These are phyloP conservation scores for Kradibia gibbosae DNA, from an alignment of 1,140 invertebrate species.

Conservation along the genomic window DNA sequence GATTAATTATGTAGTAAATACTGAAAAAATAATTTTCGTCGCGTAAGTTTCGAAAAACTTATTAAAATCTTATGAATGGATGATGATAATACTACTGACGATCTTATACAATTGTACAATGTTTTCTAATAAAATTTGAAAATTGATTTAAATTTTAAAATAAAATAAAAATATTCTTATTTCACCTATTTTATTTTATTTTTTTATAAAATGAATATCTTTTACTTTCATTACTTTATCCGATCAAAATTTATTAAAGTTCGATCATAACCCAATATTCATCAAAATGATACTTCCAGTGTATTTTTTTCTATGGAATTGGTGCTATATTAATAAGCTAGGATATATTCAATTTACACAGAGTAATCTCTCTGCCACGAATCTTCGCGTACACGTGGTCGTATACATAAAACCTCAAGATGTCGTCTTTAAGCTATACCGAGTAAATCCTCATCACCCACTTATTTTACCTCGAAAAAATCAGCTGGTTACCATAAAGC, in stretches of 20 bases:
- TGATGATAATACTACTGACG: no score
- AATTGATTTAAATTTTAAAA: no score
- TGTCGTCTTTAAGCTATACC: constrained; percentile 40
- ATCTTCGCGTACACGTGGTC: constrained; percentile 20
- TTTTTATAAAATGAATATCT: no score
- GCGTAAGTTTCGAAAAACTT: no score
- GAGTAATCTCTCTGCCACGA: constrained; percentile 37
- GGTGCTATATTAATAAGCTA: constrained; percentile 25
- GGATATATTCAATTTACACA: constrained; percentile 43
- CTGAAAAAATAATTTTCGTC: no score
- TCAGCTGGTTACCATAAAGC: constrained; percentile 57
- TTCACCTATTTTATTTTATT: no score
- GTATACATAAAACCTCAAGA: constrained; percentile 38
- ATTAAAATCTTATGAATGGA: no score
- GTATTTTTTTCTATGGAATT: neutral
- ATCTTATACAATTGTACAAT: no score
- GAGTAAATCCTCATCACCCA: constrained; percentile 41
- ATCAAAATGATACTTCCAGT: constrained; percentile 1
- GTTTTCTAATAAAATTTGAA: no score
- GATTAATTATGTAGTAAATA: no score
- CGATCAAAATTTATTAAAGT: neutral
- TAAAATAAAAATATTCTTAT: no score
- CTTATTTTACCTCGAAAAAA: constrained; percentile 45
- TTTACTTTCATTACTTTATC: neutral
- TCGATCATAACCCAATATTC: neutral